Conservation (phyloP, 2,113 vertebrate genomes). For the Erythrolamprus reginae region DNA sequence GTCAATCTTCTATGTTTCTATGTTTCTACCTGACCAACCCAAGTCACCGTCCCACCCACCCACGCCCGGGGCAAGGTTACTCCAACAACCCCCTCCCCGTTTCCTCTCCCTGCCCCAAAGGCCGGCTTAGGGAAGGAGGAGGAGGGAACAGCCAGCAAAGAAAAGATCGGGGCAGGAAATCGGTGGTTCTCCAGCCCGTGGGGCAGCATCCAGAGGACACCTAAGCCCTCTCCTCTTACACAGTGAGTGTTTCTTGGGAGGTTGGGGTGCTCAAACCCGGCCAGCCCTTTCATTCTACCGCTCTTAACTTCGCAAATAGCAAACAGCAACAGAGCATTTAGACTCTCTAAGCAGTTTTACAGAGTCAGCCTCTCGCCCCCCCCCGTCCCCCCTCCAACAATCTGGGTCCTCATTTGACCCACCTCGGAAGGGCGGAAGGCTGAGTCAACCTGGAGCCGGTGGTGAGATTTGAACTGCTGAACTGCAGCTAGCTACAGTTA, state of each 20-base stretch:
- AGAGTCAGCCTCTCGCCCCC: too few species aligned
- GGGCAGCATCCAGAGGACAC: background rate
- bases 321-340: too few species aligned
- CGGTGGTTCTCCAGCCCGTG: background rate
- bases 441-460: too few species aligned
- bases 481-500: too few species aligned
- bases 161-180: background rate
- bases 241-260: background rate
- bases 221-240: background rate
- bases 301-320: background rate
- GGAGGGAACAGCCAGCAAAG: background rate
- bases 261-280: background rate
- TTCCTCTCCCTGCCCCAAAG: background rate
- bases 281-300: background rate
- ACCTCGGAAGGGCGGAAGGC: too few species aligned
- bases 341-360: too few species aligned
- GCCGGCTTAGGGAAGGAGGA: background rate
- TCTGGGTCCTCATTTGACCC: too few species aligned
- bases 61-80: too few species aligned
- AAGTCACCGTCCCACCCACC: too few species aligned
- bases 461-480: too few species aligned
- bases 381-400: too few species aligned
- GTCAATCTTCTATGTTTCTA: too few species aligned
- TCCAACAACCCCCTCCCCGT: background rate
- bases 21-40: background rate